Conservation (phyloP, 2,113 vertebrate species). For the Danionella cerebrum region DNA sequence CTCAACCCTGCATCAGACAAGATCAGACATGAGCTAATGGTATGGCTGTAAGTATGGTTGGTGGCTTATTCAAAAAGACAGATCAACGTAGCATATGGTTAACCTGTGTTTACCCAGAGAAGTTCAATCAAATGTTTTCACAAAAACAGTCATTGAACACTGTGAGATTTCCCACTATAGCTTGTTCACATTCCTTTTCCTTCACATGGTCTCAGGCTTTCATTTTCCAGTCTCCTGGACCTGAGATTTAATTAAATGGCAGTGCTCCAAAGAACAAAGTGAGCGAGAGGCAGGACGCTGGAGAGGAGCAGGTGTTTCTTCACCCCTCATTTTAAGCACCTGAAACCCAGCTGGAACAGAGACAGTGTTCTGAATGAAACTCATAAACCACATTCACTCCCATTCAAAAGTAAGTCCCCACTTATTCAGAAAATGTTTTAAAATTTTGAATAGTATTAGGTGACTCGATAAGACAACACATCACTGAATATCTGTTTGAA, state of each 20-base stretch:
- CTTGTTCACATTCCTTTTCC: slow-evolving; percentile 23
- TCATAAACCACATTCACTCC: slow-evolving; percentile 10
- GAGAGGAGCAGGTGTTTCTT: slow-evolving; percentile 17
- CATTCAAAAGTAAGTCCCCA: too few relatives aligned
- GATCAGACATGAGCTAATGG: too few relatives aligned
- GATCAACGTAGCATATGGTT: too few relatives aligned
- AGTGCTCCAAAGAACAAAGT: slow-evolving; percentile 38
- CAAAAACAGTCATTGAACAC: neutral
- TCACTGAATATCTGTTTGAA: too few relatives aligned
- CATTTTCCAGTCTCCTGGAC: slow-evolving; percentile 33
- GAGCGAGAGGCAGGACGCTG: neutral
- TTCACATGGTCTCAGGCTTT: slow-evolving; percentile 10
- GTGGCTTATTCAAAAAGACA: too few relatives aligned
- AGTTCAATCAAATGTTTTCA: neutral
- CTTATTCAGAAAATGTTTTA: too few relatives aligned
- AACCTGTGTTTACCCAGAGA: neutral
- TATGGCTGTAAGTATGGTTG: too few relatives aligned
- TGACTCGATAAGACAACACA: too few relatives aligned
- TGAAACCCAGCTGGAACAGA: neutral
- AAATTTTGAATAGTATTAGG: too few relatives aligned
- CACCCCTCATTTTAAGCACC: slow-evolving; percentile 14
- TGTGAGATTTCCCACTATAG: slow-evolving; percentile 1
- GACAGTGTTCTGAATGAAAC: neutral
- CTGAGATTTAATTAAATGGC: slow-evolving; percentile 44
- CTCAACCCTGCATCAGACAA: too few relatives aligned